A percentile compares a stretch with the other conserved stretches of the same genome.
phyloP scores from a whole-genome alignment of 2,113 vertebrate genomes.

The Mellivora capensis region DNA sequence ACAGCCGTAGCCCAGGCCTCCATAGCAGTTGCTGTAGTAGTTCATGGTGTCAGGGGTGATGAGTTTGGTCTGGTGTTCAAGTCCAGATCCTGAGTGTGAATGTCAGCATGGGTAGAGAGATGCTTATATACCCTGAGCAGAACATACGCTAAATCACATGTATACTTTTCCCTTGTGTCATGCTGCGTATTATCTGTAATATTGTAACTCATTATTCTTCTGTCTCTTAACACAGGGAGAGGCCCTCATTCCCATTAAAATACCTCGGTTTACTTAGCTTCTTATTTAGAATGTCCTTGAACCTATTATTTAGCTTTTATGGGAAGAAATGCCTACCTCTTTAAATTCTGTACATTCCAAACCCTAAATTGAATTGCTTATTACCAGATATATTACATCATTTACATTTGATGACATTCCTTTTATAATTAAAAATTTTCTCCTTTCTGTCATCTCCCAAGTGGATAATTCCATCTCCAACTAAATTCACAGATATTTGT shows the following conservation, averaged over 20 bases:
- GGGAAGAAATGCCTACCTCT: background rate
- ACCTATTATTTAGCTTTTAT: background rate
- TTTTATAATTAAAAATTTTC: background rate
- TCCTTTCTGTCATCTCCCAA: background rate
- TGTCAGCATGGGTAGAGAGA: fast-evolving
- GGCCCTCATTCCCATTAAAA: background rate
- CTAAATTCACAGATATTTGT: background rate
- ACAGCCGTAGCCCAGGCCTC: background rate
- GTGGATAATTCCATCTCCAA: background rate
- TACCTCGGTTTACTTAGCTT: background rate
- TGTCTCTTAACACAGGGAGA: background rate
- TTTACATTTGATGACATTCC: background rate
- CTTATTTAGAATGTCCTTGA: background rate
- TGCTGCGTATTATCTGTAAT: background rate
- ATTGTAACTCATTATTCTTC: background rate
- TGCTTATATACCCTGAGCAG: background rate
- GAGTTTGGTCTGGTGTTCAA: background rate
- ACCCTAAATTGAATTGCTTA: background rate
- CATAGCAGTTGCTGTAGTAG: background rate
- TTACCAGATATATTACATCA: background rate
- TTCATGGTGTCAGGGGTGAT: background rate
- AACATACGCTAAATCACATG: background rate
- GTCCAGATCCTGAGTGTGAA: background rate
- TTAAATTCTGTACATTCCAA: background rate
- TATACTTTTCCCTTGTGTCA: background rate